Conservation (phyloP, 2,888 invertebrate genomes). For the Pristionchus exspectatus region DNA sequence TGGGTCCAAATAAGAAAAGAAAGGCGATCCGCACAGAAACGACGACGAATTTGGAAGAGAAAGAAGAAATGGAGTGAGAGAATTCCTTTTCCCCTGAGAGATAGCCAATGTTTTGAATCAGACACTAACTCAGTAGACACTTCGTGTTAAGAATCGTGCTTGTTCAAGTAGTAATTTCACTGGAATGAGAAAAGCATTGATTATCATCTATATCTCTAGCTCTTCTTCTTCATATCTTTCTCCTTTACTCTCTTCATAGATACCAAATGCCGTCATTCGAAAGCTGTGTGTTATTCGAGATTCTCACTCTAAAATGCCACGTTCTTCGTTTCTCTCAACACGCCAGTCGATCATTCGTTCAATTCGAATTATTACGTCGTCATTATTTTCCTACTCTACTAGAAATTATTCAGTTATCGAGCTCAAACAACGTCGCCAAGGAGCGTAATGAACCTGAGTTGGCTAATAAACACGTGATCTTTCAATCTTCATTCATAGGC, state of each 20-base stretch:
- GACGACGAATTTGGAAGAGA: neutral
- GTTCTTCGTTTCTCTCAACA: neutral
- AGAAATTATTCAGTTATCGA: neutral
- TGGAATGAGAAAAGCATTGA: neutral
- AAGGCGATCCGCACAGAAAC: slow-evolving; percentile 6
- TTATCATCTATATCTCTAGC: neutral
- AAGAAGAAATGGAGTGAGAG: slow-evolving; percentile 1
- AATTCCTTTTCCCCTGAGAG: neutral
- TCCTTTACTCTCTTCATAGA: neutral
- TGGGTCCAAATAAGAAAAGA: slow-evolving; percentile 27
- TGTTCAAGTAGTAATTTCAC: neutral
- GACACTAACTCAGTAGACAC: neutral
- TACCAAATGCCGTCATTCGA: slow-evolving; percentile 2
- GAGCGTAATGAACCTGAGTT: neutral
- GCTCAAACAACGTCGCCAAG: neutral
- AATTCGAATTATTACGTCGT: neutral
- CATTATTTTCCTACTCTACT: neutral
- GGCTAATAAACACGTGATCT: neutral
- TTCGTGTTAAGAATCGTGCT: neutral
- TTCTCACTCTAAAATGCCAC: slow-evolving; percentile 23
- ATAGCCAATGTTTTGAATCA: neutral
- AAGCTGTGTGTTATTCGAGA: neutral
- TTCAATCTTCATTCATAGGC: neutral
- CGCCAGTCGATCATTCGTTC: neutral
- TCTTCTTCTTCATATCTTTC: neutral